phyloP scores from a whole-genome alignment of 2,888 invertebrate genomes.

The Pollenia griseotomentosa region DNA sequence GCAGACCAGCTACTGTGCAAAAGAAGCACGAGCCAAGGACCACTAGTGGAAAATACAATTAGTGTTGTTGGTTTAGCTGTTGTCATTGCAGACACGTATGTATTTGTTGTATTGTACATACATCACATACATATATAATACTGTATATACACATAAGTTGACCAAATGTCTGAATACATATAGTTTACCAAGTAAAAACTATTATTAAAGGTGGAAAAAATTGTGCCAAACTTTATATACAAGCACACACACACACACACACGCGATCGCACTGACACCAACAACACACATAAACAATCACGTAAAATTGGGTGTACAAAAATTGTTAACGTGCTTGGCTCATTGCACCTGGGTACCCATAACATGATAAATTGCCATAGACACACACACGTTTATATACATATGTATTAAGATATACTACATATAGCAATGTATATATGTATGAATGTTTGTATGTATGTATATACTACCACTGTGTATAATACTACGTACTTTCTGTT shows the following conservation, averaged over 20 bases:
- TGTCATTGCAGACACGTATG: constrained; percentile 35
- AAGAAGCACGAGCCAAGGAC: constrained; percentile 63
- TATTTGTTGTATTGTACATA: neutral
- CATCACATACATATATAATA: constrained; percentile 15
- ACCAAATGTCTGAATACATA: neutral
- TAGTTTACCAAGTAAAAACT: constrained; percentile 7
- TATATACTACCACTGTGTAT: neutral
- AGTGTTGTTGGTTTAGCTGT: constrained; percentile 67
- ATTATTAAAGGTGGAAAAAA: constrained; percentile 55
- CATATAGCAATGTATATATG: too few relatives aligned
- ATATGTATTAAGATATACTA: too few relatives aligned
- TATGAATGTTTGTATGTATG: too few relatives aligned
- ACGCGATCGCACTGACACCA: neutral
- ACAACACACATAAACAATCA: neutral
- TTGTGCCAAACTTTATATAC: constrained; percentile 27
- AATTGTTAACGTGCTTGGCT: constrained; percentile 71
- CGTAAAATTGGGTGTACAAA: constrained; percentile 53
- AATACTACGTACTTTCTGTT: neutral
- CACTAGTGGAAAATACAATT: constrained; percentile 69
- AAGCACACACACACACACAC: constrained; percentile 1
- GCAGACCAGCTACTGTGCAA: constrained; percentile 37
- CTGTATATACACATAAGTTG: neutral
- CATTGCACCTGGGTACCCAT: constrained; percentile 72
- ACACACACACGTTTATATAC: neutral
- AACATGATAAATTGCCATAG: constrained; percentile 70